A percentile compares a stretch with the other conserved stretches of the same genome.
These are phyloP conservation scores for Pseudeuparius sepicola DNA, from an alignment of 2,888 invertebrate genomes.

Conservation along the genomic window DNA sequence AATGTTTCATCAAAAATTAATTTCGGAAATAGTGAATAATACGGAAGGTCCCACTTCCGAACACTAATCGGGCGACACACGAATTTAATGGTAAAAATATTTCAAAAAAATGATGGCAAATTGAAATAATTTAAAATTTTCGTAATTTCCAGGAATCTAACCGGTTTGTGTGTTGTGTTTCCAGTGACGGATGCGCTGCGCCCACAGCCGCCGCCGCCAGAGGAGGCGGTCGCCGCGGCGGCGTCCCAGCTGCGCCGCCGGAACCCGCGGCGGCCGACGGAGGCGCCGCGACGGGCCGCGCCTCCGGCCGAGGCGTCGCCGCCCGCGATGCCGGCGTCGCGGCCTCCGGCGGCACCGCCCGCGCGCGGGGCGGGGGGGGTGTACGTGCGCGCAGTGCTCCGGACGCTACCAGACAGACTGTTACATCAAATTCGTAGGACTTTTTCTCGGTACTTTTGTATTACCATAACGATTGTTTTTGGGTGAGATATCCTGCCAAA, in stretches of 20 bases:
- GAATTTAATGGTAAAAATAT: too few relatives aligned
- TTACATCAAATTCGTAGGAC: constrained; percentile 39
- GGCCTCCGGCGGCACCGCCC: constrained; percentile 30
- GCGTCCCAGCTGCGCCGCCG: constrained; percentile 29
- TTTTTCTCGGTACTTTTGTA: constrained; percentile 39
- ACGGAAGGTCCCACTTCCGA: too few relatives aligned
- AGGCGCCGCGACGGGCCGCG: constrained; percentile 24
- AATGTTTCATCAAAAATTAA: too few relatives aligned
- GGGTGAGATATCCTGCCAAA: constrained; percentile 43
- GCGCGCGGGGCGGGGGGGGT: too few relatives aligned
- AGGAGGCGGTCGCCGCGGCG: constrained; percentile 17
- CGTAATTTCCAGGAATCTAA: background rate
- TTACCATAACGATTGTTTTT: constrained; percentile 38
- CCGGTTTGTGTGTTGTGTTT: constrained; percentile 27
- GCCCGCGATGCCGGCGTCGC: constrained; percentile 24
- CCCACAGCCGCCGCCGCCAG: constrained; percentile 38
- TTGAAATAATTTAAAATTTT: constrained; percentile 3
- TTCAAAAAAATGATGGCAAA: background rate
- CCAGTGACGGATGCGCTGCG: constrained; percentile 52
- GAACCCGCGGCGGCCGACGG: too few relatives aligned
- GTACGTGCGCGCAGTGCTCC: constrained; percentile 40
- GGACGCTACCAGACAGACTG: constrained; percentile 37
- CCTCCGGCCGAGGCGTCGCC: constrained; percentile 26
- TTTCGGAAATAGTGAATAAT: too few relatives aligned
- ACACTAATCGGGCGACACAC: too few relatives aligned